Conservation (phyloP, 2,113 vertebrate genomes). For the Labrus mixtus region DNA sequence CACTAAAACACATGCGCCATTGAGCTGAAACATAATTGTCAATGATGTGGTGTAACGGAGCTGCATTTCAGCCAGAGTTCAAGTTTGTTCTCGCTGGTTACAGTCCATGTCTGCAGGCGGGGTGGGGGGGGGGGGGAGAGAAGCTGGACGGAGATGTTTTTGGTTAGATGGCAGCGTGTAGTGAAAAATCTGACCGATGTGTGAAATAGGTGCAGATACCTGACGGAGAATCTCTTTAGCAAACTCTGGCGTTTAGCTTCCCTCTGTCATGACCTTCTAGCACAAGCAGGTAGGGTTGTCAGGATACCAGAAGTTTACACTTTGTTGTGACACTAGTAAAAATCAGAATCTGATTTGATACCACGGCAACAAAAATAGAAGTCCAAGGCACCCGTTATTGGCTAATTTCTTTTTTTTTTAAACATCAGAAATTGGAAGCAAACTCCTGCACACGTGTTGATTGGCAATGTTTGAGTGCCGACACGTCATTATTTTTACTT, state of each 20-base stretch:
- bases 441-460: too few relatives aligned
- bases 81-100: conserved; percentile 6
- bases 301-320: too few relatives aligned
- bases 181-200: conserved; percentile 65
- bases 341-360: too few relatives aligned
- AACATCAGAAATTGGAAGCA: too few relatives aligned
- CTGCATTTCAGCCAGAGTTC: conserved; percentile 30
- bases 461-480: too few relatives aligned
- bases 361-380: too few relatives aligned
- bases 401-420: too few relatives aligned
- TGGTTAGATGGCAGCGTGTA: conserved; percentile 63
- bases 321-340: too few relatives aligned
- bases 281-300: not conserved
- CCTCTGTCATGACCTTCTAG: too few relatives aligned
- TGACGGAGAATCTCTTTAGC: conserved; percentile 7
- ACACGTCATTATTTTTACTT: too few relatives aligned
- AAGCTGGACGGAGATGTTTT: conserved; percentile 26
- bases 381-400: too few relatives aligned
- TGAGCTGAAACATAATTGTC: conserved; percentile 53
- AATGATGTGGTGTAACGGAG: conserved; percentile 28
- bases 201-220: conserved; percentile 69
- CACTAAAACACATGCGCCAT: conserved; percentile 51
- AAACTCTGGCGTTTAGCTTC: not conserved
- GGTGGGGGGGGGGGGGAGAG: not conserved
- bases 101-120: too few relatives aligned